Evolutionary conservation across 2,888 invertebrate species (phyloP).

Genomic region (Paralinhomoeus sp.): DNA sequence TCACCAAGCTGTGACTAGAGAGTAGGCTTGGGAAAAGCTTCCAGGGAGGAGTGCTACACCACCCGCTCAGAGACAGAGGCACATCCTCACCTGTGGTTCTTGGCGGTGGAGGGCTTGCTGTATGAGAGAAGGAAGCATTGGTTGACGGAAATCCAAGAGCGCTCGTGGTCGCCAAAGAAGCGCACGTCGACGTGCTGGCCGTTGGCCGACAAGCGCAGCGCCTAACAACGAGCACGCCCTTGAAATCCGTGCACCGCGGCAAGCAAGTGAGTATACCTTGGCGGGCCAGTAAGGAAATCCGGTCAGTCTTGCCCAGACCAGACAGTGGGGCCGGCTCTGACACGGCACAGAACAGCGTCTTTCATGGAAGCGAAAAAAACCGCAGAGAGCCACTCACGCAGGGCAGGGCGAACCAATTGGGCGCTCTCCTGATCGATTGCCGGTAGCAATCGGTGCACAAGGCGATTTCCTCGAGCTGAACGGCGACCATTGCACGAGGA

Average conservation of each 20-base stretch:
- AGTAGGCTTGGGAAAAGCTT: too few species aligned
- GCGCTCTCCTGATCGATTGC: conserved; percentile 53
- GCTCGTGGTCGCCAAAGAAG: conserved; percentile 80
- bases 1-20: too few species aligned
- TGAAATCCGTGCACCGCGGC: neutral
- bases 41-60: too few species aligned
- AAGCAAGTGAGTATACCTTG: conserved; percentile 33
- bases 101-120: conserved; percentile 36
- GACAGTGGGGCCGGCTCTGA: conserved; percentile 51
- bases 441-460: conserved; percentile 75
- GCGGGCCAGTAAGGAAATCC: conserved; percentile 96
- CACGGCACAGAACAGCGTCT: conserved; percentile 6
- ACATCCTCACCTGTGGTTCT: too few species aligned
- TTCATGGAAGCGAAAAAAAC: too few species aligned
- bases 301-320: conserved; percentile 87
- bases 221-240: conserved; percentile 16
- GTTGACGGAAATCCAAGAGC: conserved; percentile 52
- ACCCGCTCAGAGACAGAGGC: too few species aligned
- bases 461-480: conserved; percentile 57
- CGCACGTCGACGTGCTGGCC: conserved; percentile 48
- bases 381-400: conserved; percentile 47
- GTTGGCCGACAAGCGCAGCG: conserved; percentile 19
- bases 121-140: conserved; percentile 61
- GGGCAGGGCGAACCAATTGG: conserved; percentile 71
- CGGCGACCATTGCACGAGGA: too few species aligned